Evolutionary conservation across 2,888 invertebrate species (phyloP), one percentile per base, ranked within the genome.

Genomic region (Microplitis manilae): DNA sequence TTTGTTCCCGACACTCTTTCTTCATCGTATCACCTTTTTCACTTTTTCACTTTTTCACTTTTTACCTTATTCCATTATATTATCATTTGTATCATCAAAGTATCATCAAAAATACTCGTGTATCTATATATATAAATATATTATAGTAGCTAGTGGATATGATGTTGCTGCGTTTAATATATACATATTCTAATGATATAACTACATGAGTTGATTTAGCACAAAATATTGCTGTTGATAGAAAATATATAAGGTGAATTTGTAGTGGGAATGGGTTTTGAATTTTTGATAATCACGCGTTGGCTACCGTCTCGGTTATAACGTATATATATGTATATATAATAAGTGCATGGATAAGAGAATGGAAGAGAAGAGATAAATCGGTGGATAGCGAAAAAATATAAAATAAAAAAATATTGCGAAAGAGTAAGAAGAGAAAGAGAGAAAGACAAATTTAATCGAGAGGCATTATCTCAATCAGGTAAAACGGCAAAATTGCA

Each of bases 401-500:
- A 30, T 39, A 8, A 7, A 30, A 7, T 30, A 62, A 64, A 50
- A 60, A 5, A 15, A 64, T 13, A 62, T 40, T n/a, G 15, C 40
- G 15, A 67, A 64, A 68, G 72, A 62, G 39, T 64, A 17, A 74
- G 68, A 17, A 74, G 68, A 73, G 67, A 72, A 6, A 72, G n/a
- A 72, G 40, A 41, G 38, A 68, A 64, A 64, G 62, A 65, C 15
- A 41, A 40, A 59, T 8, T 89, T 89, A 89, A 89, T 89, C 89
- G 88, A 88, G 83, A 85, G 86, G 87, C 88, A 89, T 89, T 89
- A 89, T 89, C 89, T 89, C 88, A 89, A 89, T 89, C 89, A 89
- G 89, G 89, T 89, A 89, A 89, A 89, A 89, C 88, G 87, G 87
- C 88, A 87, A 89, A 89, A 89, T 89, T 89, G 89, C 89, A 89